A percentile compares a stretch with the other conserved stretches of the same genome.
Evolutionary conservation across 2,113 vertebrate genomes (phyloP).

Genomic region (Dissostichus mawsoni): DNA sequence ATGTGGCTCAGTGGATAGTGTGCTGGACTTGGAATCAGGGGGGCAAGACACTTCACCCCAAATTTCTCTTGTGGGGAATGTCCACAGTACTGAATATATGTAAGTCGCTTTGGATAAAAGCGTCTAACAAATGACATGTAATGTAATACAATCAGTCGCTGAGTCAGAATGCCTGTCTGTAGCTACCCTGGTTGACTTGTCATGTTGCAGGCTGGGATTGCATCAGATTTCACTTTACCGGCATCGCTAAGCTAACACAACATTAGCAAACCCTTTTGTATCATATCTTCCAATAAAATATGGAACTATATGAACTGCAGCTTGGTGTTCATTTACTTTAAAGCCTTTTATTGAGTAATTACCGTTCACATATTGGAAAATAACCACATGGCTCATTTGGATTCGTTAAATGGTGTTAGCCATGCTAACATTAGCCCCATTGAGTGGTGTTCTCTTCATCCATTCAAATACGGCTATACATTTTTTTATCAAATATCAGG

Average conservation of each 20-base stretch:
- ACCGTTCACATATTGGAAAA: background rate
- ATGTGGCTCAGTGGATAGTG: too few relatives aligned
- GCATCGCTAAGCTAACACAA: slow-evolving; percentile 55
- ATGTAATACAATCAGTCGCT: background rate
- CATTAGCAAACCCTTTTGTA: background rate
- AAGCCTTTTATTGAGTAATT: background rate
- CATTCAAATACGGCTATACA: too few relatives aligned
- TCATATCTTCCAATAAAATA: too few relatives aligned
- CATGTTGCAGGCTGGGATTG: slow-evolving; percentile 82
- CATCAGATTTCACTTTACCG: slow-evolving; percentile 85
- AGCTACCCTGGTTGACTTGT: slow-evolving; percentile 30
- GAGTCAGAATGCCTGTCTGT: background rate
- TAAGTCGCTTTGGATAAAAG: too few relatives aligned
- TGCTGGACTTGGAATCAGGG: too few relatives aligned
- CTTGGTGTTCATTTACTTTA: accelerated
- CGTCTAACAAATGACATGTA: too few relatives aligned
- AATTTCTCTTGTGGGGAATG: too few relatives aligned
- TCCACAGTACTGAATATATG: too few relatives aligned
- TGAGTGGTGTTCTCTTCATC: background rate
- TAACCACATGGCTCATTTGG: background rate
- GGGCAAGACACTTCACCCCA: too few relatives aligned
- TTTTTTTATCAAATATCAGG: background rate
- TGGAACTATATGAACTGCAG: accelerated
- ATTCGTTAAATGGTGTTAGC: slow-evolving; percentile 16
- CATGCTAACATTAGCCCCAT: slow-evolving; percentile 50